Evolutionary conservation across 2,113 vertebrate genomes (phyloP), one percentile per base, ranked within the genome.

Genomic region (Pipra filicauda): DNA sequence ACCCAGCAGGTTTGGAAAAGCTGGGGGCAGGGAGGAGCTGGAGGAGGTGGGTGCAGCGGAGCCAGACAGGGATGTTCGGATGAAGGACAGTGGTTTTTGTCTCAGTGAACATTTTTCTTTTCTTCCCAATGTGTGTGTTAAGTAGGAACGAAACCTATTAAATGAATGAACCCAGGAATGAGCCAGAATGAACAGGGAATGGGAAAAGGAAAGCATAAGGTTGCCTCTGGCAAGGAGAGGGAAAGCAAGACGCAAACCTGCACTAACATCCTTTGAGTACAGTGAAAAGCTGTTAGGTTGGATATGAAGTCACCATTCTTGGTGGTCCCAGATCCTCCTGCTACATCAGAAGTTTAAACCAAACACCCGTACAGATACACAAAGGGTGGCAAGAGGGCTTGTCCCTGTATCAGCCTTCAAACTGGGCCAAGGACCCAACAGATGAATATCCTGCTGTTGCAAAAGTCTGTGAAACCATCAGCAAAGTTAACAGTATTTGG

Each of bases 1-100:
- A 92, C 92, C 44, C 93, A 96, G 93, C 95, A 90, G 91, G 91
- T 86, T 82, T 62, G 58, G 89, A 88, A 78, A 74, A 62, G 75
- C 55, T 96, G 93, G 94, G 91, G 83, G 88, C 83, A 80, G 91
- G 88, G 58, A 94, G 67, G 79, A 91, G 33, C 11, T 88, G 93
- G 88, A 90, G 95, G 92, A 91, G 92, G 88, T 80, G 84, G 85
- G 62, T 74, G 77, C 59, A 61, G 22, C 17, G 14, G 49, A 91
- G 77, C 61, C 88, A 92, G 84, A 4, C 43, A 10, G 83, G 73
- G 93, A 93, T 93, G 91, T 67, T 85, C 3, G 0, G 73, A 71
- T 97, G 95, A 96, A 95, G 95, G 93, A 83, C 93, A 30, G 88
- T 22, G 4, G 14, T 58, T 89, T 39, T 3, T n/a, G 57, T 35